Conservation (phyloP, 2,113 vertebrate genomes). For the Charina bottae region DNA sequence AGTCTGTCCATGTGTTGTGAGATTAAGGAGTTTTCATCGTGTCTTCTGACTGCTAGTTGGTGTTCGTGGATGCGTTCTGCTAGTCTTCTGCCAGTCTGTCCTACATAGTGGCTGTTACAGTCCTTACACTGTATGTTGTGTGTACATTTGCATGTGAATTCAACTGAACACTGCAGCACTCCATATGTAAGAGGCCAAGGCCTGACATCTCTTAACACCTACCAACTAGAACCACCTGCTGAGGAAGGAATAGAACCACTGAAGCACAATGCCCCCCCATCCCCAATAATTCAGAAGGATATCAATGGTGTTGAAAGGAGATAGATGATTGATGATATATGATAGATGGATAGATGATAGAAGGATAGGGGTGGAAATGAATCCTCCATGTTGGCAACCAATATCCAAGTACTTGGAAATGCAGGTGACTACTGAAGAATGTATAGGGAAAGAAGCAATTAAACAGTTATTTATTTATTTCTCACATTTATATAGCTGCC, state of each 20-base stretch:
- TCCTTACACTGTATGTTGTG: too few species aligned
- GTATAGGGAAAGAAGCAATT: neutral
- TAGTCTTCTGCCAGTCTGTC: too few species aligned
- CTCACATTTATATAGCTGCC: neutral
- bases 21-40: too few species aligned
- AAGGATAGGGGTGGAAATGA: neutral
- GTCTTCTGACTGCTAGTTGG: too few species aligned
- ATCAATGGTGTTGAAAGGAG: neutral
- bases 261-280: neutral
- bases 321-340: neutral
- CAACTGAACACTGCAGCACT: too few species aligned
- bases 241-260: neutral
- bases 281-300: neutral
- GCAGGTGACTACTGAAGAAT: neutral
- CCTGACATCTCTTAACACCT: neutral
- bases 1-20: too few species aligned
- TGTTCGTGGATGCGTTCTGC: too few species aligned
- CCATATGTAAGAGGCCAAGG: too few species aligned
- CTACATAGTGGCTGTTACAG: too few species aligned
- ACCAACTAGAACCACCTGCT: neutral
- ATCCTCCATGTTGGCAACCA: neutral
- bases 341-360: neutral
- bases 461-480: neutral
- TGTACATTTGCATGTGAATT: too few species aligned
- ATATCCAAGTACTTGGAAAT: neutral